phyloP scores from a whole-genome alignment of 2,797 vertebrate species.

The Tympanoctomys barrerae region DNA sequence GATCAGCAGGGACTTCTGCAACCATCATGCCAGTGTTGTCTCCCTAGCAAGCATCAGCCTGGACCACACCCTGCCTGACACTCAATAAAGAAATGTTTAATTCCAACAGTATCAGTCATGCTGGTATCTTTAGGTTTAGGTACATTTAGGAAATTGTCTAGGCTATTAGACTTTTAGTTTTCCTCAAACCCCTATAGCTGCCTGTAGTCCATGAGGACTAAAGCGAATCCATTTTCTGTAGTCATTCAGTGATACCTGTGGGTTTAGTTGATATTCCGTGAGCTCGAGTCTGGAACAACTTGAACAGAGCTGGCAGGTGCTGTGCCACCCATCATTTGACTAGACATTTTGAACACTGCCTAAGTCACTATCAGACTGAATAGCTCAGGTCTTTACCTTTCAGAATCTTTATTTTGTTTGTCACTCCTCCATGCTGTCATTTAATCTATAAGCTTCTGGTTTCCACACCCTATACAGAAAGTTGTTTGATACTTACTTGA shows the following conservation, averaged over 20 bases:
- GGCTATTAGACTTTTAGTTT: neutral
- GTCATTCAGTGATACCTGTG: neutral
- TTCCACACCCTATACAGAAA: slow-evolving; percentile 17
- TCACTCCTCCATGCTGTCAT: neutral
- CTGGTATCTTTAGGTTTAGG: neutral
- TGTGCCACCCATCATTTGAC: neutral
- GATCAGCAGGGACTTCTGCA: neutral
- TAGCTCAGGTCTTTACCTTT: neutral
- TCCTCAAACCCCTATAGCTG: neutral
- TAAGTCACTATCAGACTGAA: neutral
- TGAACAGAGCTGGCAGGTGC: neutral
- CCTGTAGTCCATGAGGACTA: neutral
- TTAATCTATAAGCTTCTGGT: slow-evolving; percentile 7
- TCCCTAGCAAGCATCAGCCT: neutral
- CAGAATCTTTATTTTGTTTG: slow-evolving; percentile 1
- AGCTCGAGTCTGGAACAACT: neutral
- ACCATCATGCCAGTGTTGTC: neutral
- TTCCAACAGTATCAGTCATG: neutral
- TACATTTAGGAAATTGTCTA: neutral
- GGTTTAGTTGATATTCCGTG: neutral
- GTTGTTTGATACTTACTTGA: neutral
- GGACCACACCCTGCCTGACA: neutral
- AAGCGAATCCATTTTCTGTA: neutral
- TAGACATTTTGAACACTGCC: neutral
- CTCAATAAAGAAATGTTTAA: neutral